phyloP scores from a whole-genome alignment of 1,140 invertebrate genomes.

The Paralvinella palmiformis region DNA sequence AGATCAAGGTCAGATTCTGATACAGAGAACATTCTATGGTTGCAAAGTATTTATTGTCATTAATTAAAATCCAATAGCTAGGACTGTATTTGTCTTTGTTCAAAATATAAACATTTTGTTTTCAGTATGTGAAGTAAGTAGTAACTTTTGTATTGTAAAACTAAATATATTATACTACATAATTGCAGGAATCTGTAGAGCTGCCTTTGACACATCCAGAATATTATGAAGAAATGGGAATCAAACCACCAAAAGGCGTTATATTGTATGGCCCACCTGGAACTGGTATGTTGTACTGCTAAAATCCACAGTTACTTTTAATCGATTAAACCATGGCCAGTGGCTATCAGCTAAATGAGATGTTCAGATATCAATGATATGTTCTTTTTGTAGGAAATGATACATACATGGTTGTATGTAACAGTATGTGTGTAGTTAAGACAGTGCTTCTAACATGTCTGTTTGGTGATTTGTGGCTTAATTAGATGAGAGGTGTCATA shows the following conservation, averaged over 20 bases:
- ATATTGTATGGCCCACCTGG: constrained; percentile 98
- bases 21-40: not conserved
- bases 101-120: too few species aligned
- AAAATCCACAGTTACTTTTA: not conserved
- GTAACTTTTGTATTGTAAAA: not conserved
- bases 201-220: constrained; percentile 97
- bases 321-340: too few species aligned
- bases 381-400: not conserved
- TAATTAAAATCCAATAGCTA: not conserved
- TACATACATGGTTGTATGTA: too few species aligned
- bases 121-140: too few species aligned
- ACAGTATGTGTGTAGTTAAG: too few species aligned
- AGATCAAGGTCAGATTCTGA: constrained; percentile 69
- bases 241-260: constrained; percentile 98
- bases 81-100: too few species aligned
- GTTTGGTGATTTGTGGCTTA: too few species aligned
- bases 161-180: not conserved
- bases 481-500: too few species aligned
- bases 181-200: constrained; percentile 83
- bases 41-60: not conserved
- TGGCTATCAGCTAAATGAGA: too few species aligned
- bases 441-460: too few species aligned
- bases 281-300: constrained; percentile 62
- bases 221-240: constrained; percentile 99
- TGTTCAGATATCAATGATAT: too few species aligned